Conservation (phyloP, 2,888 invertebrate genomes). For the Cotesia congregata region DNA sequence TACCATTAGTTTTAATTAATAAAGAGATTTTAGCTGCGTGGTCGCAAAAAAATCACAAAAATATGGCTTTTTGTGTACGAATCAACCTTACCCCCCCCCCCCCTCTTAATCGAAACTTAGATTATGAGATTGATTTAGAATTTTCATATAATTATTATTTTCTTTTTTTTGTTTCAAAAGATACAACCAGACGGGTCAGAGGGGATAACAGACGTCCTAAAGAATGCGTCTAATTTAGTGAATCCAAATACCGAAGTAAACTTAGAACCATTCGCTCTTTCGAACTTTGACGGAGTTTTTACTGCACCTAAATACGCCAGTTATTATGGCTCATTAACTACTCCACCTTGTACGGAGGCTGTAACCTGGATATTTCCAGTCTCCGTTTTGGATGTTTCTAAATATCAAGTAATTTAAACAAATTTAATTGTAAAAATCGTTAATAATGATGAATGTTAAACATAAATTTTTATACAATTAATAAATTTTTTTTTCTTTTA, state of each 20-base stretch:
- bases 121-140: too few relatives aligned
- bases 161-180: background rate
- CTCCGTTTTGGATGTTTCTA: slow-evolving; percentile 42
- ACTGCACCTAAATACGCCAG: slow-evolving; percentile 5
- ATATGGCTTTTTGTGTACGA: too few relatives aligned
- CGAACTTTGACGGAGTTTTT: slow-evolving; percentile 51
- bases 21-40: too few relatives aligned
- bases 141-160: too few relatives aligned
- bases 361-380: slow-evolving; percentile 73
- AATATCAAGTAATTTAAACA: slow-evolving; percentile 27
- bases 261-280: slow-evolving; percentile 33
- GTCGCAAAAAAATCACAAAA: too few relatives aligned
- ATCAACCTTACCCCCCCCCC: too few relatives aligned
- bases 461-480: background rate
- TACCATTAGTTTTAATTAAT: too few relatives aligned
- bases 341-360: slow-evolving; percentile 72
- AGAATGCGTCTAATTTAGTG: background rate
- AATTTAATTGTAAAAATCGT: background rate
- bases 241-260: background rate
- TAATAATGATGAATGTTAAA: background rate
- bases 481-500: background rate
- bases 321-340: slow-evolving; percentile 73
- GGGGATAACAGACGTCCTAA: background rate
- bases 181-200: background rate
- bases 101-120: too few relatives aligned